A percentile compares a stretch with the other conserved stretches of the same genome.
Conservation (phyloP, 1,140 invertebrate species). For the Tetragnatha versicolor region DNA sequence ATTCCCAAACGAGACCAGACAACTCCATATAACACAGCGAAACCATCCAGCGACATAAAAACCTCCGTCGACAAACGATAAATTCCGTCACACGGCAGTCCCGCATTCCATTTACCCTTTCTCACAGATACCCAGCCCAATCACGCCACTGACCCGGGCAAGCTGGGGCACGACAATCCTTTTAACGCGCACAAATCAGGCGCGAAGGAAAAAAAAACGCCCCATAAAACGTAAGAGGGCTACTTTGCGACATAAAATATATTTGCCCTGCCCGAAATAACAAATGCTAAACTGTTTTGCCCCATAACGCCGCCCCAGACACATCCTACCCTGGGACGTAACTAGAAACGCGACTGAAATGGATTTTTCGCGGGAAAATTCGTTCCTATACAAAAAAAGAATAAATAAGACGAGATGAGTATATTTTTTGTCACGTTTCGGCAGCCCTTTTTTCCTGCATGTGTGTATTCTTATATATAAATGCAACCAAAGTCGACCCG, state of each 20-base stretch:
- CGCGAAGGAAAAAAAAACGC: no score
- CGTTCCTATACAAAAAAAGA: background rate
- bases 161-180: no score
- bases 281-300: conserved; percentile 10
- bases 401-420: conserved; percentile 4
- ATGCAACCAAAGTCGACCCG: background rate
- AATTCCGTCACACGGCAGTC: no score
- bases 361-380: conserved; percentile 32
- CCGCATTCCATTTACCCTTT: no score
- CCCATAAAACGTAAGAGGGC: background rate
- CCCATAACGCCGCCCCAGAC: conserved; percentile 16
- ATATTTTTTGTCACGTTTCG: conserved; percentile 29
- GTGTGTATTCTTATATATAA: background rate
- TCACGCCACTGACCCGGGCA: no score
- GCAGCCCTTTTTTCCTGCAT: no score
- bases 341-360: conserved; percentile 23
- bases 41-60: no score
- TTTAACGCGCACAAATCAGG: no score
- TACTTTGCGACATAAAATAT: background rate
- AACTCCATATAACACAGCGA: no score
- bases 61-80: no score
- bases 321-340: conserved; percentile 5
- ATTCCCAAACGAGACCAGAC: no score
- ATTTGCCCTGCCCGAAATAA: conserved; percentile 3
- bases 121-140: no score